Evolutionary conservation across 2,797 vertebrate genomes (phyloP).

Genomic region (Myiotriccus ornatus): DNA sequence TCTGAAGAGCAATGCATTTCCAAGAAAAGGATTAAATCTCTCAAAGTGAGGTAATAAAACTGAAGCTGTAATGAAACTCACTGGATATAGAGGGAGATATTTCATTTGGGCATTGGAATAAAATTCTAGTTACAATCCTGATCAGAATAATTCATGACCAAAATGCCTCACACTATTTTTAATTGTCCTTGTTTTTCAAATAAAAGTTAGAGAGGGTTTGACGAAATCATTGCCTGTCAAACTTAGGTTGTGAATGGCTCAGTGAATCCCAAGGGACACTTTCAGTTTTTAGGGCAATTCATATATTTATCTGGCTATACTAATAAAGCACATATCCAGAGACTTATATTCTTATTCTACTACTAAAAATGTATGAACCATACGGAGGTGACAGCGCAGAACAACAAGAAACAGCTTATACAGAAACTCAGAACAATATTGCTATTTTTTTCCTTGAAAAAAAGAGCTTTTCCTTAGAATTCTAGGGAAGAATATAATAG

Average conservation of each 20-base stretch:
- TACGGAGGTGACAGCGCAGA: not conserved
- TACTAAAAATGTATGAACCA: conserved; percentile 12
- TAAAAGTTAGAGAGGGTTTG: conserved; percentile 38
- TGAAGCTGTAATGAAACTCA: conserved; percentile 58
- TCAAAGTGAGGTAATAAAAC: conserved; percentile 52
- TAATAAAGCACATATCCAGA: conserved; percentile 6
- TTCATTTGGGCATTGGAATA: conserved; percentile 52
- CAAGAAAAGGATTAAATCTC: conserved; percentile 49
- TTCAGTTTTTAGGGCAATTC: conserved; percentile 46
- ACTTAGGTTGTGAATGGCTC: not conserved
- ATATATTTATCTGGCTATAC: conserved; percentile 34
- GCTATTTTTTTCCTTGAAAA: not conserved
- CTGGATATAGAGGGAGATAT: conserved; percentile 36
- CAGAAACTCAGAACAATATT: not conserved
- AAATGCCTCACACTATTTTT: conserved; percentile 47
- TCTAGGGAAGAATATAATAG: not conserved
- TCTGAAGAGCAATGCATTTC: conserved; percentile 32
- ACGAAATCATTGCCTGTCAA: conserved; percentile 31
- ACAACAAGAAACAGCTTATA: not conserved
- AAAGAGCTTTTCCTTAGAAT: not conserved
- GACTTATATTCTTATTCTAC: conserved; percentile 6
- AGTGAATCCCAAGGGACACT: not conserved
- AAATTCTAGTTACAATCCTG: conserved; percentile 45
- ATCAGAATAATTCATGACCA: conserved; percentile 65
- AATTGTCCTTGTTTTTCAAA: conserved; percentile 65